Evolutionary conservation across 1,140 invertebrate genomes (phyloP), one percentile per base, ranked within the genome.

Genomic region (Drosophila fuyamai): DNA sequence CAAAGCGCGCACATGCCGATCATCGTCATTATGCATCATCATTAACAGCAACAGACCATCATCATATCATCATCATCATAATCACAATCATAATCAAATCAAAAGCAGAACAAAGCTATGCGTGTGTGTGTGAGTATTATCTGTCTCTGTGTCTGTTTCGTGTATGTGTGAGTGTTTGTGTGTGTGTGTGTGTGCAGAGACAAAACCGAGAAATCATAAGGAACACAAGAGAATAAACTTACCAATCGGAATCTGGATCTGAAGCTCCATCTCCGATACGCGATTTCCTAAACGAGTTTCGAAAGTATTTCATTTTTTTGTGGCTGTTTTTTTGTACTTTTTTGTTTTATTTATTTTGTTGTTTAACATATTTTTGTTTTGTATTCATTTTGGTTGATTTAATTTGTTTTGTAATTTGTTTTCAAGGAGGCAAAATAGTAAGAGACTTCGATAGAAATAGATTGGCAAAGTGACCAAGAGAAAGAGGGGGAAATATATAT

Each of bases 201-300:
- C 63, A 71, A 59, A 83, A 83, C 79, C 70, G 68, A 90, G 46
- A 73, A 81, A 77, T 70, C 66, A 51, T 59, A 83, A 61, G n/a
- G 14, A 71, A 82, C 72, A 38, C 57, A 83, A 90, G 71, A 55
- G 53, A 59, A 81, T 70, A 58, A 66, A 91, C 90, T 92, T 91
- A 92, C 90, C 90, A 92, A 89, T 91, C 90, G 86, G 90, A 90
- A 89, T 92, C 90, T 88, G 85, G 90, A 91, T 92, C 90, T 67
- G 90, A 91, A 80, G 81, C 81, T 82, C 90, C 86, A 88, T 92
- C 90, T 88, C 83, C 90, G 79, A 90, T 91, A 90, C 85, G 85
- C 76, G 90, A 88, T 90, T 92, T 92, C 86, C 90, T 92, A 85
- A 88, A 88, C 84, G 76, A 89, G 76, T 88, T 88, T 82, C 66